These are phyloP conservation scores for Heliconius charithonia DNA, from an alignment of 2,888 invertebrate species.

Conservation along the genomic window DNA sequence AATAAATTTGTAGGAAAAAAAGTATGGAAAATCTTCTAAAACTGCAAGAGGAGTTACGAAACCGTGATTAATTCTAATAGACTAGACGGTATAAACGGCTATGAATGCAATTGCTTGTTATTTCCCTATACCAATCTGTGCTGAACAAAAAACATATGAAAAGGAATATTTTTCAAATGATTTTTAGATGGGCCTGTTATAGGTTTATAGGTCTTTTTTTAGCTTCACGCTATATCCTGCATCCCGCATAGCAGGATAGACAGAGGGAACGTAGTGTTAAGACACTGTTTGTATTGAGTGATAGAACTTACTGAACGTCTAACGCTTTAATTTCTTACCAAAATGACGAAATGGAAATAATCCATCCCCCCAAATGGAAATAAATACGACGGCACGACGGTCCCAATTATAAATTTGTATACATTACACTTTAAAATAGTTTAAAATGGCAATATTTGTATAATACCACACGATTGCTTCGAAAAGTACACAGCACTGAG, in stretches of 20 bases:
- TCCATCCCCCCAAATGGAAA: no score
- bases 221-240: no score
- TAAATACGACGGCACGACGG: no score
- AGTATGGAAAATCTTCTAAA: slow-evolving; percentile 5
- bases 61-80: slow-evolving; percentile 31
- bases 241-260: no score
- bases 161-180: not conserved
- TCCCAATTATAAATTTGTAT: no score
- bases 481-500: slow-evolving; percentile 10
- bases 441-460: slow-evolving; percentile 3
- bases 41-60: slow-evolving; percentile 13
- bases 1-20: not conserved
- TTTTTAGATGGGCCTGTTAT: no score
- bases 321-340: no score
- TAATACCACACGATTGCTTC: slow-evolving; percentile 13
- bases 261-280: no score
- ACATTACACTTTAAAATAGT: not conserved
- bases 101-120: slow-evolving; percentile 24
- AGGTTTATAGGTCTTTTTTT: no score
- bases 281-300: no score
- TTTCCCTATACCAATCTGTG: slow-evolving; percentile 2
- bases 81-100: slow-evolving; percentile 13
- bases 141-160: slow-evolving; percentile 19
- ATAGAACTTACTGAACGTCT: no score
- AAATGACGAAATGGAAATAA: no score